Conservation (phyloP, 2,888 invertebrate genomes). For the Leptogaster cylindrica region DNA sequence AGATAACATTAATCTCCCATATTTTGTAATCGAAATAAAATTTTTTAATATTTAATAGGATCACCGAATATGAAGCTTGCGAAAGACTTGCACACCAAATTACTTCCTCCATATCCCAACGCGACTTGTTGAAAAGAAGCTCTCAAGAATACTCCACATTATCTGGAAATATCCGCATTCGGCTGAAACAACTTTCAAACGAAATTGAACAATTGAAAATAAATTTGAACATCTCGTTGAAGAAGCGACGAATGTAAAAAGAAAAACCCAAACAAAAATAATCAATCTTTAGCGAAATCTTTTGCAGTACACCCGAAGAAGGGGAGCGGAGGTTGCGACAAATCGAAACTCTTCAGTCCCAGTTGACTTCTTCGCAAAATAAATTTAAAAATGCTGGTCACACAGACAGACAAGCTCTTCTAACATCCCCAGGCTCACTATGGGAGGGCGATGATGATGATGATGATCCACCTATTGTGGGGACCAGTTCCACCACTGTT, state of each 20-base stretch:
- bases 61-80: conserved; percentile 71
- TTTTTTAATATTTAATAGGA: conserved; percentile 61
- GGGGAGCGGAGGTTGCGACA: conserved; percentile 68
- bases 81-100: conserved; percentile 70
- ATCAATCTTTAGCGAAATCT: conserved; percentile 8
- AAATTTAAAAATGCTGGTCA: conserved; percentile 48
- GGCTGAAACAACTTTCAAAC: conserved; percentile 68
- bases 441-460: conserved; percentile 54
- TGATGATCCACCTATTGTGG: conserved; percentile 61
- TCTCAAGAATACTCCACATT: conserved; percentile 67
- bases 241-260: conserved; percentile 54
- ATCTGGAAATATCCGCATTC: conserved; percentile 67
- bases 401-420: conserved; percentile 40
- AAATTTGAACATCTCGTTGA: conserved; percentile 65
- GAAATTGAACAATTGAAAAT: conserved; percentile 67
- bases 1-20: too few relatives aligned
- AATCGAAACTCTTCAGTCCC: conserved; percentile 68
- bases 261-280: conserved; percentile 45
- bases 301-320: conserved; percentile 67
- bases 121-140: conserved; percentile 64
- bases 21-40: too few relatives aligned
- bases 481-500: conserved; percentile 60
- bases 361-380: conserved; percentile 66
- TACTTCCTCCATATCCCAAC: conserved; percentile 66
- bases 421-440: conserved; percentile 46